Conservation (phyloP, 1,140 invertebrate species). For the Ceratosolen solmsi region DNA sequence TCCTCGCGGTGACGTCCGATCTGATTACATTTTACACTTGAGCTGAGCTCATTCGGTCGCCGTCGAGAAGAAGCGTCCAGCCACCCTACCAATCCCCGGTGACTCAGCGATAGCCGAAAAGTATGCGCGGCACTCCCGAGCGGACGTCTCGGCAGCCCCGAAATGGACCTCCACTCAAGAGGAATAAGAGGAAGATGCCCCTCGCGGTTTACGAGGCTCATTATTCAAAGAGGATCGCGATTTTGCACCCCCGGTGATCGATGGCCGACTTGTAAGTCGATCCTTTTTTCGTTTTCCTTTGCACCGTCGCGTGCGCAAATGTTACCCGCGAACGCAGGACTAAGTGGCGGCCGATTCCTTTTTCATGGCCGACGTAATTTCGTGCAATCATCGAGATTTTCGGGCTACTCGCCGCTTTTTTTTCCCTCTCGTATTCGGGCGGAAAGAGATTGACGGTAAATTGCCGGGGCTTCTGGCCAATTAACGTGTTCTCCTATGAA, state of each 20-base stretch:
- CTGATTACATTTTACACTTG: constrained; percentile 9
- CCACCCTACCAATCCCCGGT: too few relatives aligned
- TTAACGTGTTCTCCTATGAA: neutral
- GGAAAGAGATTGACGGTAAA: constrained; percentile 3
- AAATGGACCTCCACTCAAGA: too few relatives aligned
- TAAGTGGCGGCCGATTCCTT: neutral
- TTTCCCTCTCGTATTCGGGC: neutral
- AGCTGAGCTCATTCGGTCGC: neutral
- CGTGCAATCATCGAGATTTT: too few relatives aligned
- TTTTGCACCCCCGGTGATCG: constrained; percentile 6
- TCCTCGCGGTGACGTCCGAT: neutral
- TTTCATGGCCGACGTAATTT: constrained; percentile 8
- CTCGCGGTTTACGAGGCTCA: neutral
- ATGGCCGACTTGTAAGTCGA: too few relatives aligned
- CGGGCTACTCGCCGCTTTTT: neutral
- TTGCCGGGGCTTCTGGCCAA: neutral
- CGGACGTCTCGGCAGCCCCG: too few relatives aligned
- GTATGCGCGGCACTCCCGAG: too few relatives aligned
- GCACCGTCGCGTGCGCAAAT: neutral
- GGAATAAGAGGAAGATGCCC: too few relatives aligned
- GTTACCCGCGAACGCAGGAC: neutral
- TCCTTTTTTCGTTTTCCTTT: neutral
- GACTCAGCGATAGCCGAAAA: neutral
- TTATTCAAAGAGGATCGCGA: neutral
- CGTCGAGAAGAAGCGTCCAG: too few relatives aligned